Evolutionary conservation across 2,113 vertebrate species (phyloP).

Genomic region (Electrona antarctica): DNA sequence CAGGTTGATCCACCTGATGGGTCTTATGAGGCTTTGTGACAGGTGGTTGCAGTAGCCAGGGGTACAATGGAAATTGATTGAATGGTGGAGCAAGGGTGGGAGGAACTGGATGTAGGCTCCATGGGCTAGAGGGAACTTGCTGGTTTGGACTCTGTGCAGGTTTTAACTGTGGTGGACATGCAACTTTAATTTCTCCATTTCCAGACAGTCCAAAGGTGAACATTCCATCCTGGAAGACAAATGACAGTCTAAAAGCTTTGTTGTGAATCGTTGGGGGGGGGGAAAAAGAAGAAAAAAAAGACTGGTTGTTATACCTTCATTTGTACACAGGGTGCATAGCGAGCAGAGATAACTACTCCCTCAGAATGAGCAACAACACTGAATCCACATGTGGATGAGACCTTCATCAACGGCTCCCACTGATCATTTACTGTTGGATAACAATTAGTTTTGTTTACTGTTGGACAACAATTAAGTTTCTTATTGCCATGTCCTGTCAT

Average conservation of each 20-base stretch:
- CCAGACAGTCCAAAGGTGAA: constrained; percentile 60
- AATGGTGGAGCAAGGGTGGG: not conserved
- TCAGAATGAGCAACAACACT: constrained; percentile 62
- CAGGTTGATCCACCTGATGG: not conserved
- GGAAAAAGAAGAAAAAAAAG: not conserved
- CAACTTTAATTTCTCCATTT: constrained; percentile 52
- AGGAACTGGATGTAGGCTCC: not conserved
- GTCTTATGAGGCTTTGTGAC: not conserved
- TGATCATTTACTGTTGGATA: constrained; percentile 55
- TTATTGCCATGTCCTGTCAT: not conserved
- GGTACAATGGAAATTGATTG: not conserved
- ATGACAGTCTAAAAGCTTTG: too few relatives aligned
- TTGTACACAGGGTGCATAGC: constrained; percentile 67
- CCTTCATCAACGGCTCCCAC: constrained; percentile 65
- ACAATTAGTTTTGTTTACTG: not conserved
- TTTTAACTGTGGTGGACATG: constrained; percentile 59
- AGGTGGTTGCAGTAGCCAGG: constrained; percentile 1
- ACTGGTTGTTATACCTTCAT: constrained; percentile 44
- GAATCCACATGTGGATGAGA: constrained; percentile 65
- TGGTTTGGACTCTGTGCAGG: not conserved
- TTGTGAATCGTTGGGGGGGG: too few relatives aligned
- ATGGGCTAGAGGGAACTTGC: not conserved
- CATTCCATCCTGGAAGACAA: constrained; percentile 66
- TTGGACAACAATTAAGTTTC: not conserved
- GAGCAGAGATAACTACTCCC: constrained; percentile 62